Evolutionary conservation across 2,888 invertebrate species (phyloP).

Genomic region (Erannis defoliaria): DNA sequence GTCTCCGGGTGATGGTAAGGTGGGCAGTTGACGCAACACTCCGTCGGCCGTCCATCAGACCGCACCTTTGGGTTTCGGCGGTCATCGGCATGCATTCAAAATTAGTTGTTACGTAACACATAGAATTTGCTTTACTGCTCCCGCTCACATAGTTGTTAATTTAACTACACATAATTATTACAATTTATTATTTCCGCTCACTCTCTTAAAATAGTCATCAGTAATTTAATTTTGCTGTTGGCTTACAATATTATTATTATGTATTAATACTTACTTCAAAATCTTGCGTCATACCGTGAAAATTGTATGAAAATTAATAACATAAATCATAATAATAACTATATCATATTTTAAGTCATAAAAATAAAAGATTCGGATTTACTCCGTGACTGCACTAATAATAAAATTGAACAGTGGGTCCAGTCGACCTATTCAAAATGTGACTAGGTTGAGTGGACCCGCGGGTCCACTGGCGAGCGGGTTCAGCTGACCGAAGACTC

Average conservation of each 20-base stretch:
- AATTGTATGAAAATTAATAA: neutral
- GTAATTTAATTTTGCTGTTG: constrained; percentile 6
- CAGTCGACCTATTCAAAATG: no score
- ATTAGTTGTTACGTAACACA: constrained; percentile 50
- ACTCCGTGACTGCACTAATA: no score
- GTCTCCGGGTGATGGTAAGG: constrained; percentile 32
- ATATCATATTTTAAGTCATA: no score
- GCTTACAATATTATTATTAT: neutral
- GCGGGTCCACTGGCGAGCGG: no score
- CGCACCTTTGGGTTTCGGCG: constrained; percentile 53
- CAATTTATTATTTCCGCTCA: constrained; percentile 19
- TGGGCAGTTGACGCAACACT: constrained; percentile 45
- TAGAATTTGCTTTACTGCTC: constrained; percentile 36
- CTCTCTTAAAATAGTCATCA: neutral
- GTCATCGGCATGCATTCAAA: constrained; percentile 54
- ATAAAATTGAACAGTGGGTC: no score
- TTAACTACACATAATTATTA: constrained; percentile 23
- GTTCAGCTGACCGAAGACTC: no score
- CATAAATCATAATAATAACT: no score
- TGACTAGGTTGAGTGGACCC: no score
- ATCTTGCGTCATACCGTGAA: neutral
- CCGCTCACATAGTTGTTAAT: constrained; percentile 30
- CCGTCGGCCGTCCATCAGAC: constrained; percentile 43
- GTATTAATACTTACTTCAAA: neutral
- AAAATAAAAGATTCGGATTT: no score